phyloP scores from a whole-genome alignment of 2,113 vertebrate genomes.

The Pandion haliaetus region DNA sequence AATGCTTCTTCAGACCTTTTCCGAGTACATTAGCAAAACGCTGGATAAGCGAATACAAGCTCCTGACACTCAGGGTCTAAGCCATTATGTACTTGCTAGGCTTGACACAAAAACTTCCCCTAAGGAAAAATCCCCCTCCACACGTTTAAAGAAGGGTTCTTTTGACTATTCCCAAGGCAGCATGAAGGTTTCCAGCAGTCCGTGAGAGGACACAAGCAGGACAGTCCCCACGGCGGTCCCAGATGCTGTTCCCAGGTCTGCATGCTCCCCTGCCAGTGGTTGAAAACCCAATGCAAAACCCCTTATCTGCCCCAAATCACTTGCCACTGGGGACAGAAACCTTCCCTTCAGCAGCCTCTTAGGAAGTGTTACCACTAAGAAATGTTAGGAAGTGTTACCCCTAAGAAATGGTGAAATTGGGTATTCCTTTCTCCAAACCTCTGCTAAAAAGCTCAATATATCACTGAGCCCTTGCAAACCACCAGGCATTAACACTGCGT shows the following conservation, averaged over 20 bases:
- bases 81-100: not conserved
- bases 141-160: not conserved
- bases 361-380: not conserved
- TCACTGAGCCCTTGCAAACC: not conserved
- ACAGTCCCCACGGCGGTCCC: fast-evolving
- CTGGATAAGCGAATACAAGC: not conserved
- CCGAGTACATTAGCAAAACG: not conserved
- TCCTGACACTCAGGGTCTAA: not conserved
- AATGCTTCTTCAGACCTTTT: not conserved
- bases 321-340: not conserved
- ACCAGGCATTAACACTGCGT: too few species aligned
- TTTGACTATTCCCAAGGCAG: not conserved
- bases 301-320: not conserved
- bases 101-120: not conserved
- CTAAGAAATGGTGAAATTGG: not conserved
- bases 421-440: not conserved
- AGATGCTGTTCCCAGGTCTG: not conserved
- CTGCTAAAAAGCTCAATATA: not conserved
- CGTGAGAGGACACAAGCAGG: not conserved
- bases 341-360: not conserved
- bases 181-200: too few species aligned
- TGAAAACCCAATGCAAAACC: not conserved
- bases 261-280: fast-evolving
- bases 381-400: not conserved
- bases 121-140: not conserved